Conservation (phyloP, 2,797 vertebrate genomes). For the Gallinago nigripennis region DNA sequence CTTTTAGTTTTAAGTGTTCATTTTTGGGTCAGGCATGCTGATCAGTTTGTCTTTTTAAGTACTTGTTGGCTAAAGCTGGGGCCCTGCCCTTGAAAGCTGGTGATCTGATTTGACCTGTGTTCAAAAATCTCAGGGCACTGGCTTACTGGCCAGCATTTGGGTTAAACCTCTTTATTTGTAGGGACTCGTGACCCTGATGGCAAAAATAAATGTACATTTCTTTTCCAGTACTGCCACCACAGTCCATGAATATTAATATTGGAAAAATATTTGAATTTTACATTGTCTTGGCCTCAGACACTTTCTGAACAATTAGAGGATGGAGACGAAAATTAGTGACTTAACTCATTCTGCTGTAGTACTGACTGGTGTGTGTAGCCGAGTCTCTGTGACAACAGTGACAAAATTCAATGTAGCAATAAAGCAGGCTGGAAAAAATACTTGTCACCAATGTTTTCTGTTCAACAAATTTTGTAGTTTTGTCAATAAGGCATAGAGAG, state of each 20-base stretch:
- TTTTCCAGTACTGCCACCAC: not conserved
- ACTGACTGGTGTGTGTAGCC: not conserved
- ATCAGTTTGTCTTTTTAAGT: slow-evolving; percentile 8
- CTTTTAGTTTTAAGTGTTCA: not conserved
- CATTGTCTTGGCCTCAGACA: not conserved
- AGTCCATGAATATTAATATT: not conserved
- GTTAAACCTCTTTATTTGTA: slow-evolving; percentile 48
- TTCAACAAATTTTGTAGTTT: not conserved
- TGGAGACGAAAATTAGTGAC: not conserved
- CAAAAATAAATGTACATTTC: not conserved
- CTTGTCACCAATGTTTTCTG: not conserved
- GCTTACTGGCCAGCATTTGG: not conserved
- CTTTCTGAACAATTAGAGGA: not conserved
- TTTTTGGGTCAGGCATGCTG: not conserved
- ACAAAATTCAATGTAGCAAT: not conserved
- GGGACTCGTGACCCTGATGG: not conserved
- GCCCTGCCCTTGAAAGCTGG: not conserved
- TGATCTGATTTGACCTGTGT: slow-evolving; percentile 34
- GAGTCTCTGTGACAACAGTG: not conserved
- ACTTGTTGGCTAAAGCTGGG: not conserved
- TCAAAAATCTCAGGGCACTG: slow-evolving; percentile 5
- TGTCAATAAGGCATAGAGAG: not conserved
- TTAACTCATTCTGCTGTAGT: not conserved
- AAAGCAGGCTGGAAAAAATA: not conserved
- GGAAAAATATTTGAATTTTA: not conserved